A percentile compares a stretch with the other conserved stretches of the same genome.
Evolutionary conservation across 2,797 vertebrate genomes (phyloP).

Genomic region (Lepus townsendii): DNA sequence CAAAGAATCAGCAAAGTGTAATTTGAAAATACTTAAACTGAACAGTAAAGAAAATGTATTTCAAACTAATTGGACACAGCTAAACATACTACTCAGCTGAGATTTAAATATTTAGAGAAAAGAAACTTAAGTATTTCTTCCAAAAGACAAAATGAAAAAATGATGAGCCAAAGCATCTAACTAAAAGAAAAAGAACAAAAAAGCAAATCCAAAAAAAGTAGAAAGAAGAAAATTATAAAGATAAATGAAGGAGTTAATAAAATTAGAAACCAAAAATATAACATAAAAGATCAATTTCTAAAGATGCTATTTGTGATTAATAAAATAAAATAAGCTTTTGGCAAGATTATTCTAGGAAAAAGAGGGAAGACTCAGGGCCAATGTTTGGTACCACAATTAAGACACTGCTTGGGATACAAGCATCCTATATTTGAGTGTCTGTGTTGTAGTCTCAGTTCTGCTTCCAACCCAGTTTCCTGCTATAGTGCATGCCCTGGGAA

Average conservation of each 20-base stretch:
- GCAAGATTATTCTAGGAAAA: neutral
- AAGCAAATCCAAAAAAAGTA: neutral
- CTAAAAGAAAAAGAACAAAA: slow-evolving; percentile 24
- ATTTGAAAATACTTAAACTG: slow-evolving; percentile 55
- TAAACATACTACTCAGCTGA: neutral
- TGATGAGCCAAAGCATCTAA: neutral
- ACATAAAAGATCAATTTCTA: neutral
- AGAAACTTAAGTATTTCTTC: neutral
- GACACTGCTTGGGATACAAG: too few species aligned
- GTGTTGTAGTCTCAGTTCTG: too few species aligned
- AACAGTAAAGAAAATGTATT: neutral
- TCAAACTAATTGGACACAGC: neutral
- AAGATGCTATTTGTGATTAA: neutral
- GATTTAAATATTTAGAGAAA: neutral
- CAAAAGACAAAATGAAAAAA: neutral
- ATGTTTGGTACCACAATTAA: too few species aligned
- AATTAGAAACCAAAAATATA: neutral
- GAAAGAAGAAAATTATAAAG: slow-evolving; percentile 24
- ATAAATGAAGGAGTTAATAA: neutral
- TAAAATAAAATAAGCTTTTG: slow-evolving; percentile 40
- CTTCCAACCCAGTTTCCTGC: too few species aligned
- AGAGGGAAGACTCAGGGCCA: too few species aligned
- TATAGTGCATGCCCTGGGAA: too few species aligned
- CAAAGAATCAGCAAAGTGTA: neutral
- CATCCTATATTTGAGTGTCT: too few species aligned